Conservation (phyloP, 2,113 vertebrate genomes). For the Strix aluco region DNA sequence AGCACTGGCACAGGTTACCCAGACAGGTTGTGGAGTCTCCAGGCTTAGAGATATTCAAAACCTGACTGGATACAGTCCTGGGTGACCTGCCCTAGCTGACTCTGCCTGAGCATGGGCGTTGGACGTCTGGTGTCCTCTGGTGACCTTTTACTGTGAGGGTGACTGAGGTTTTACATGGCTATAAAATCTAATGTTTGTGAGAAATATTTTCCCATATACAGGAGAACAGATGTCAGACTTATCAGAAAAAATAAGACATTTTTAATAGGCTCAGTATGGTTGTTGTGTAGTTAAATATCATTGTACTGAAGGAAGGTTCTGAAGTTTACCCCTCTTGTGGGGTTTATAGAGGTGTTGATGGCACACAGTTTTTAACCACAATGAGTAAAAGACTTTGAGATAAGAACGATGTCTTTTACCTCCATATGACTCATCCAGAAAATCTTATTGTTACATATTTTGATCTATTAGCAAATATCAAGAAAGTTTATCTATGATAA, state of each 20-base stretch:
- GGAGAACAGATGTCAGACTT: background rate
- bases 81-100: background rate
- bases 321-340: background rate
- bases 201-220: background rate
- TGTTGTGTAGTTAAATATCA: background rate
- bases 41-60: background rate
- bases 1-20: background rate
- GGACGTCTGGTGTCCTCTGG: too few relatives aligned
- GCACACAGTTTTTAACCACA: background rate
- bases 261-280: background rate
- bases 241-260: background rate
- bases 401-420: background rate
- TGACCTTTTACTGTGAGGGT: too few relatives aligned
- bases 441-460: background rate
- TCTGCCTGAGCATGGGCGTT: fast-evolving
- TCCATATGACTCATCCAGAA: background rate
- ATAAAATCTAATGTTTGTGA: background rate
- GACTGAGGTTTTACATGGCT: background rate
- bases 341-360: background rate
- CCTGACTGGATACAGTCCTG: background rate
- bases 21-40: background rate
- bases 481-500: slow-evolving; percentile 2
- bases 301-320: background rate
- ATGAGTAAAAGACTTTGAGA: background rate
- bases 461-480: slow-evolving; percentile 23